Base-by-base conservation (phyloP, 1,140 invertebrate genomes). In the Drosophila sulfurigaster region DNA sequence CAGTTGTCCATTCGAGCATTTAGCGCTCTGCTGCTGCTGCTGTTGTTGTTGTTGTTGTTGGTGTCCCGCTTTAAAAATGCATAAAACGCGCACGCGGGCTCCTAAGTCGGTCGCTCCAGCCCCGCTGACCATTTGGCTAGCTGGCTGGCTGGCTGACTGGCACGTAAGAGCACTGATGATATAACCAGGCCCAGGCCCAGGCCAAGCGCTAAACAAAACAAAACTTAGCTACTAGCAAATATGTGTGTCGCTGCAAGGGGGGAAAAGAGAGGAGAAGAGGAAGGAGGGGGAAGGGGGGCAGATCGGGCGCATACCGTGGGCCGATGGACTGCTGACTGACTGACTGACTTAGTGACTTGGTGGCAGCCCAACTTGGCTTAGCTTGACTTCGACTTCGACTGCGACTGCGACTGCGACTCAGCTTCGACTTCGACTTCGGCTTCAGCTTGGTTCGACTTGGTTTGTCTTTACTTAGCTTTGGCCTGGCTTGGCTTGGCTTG, bases 161-260 rank as follows among this genome's bases (percentile, higher is more conserved):
- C 35, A 25, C 20, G 20, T 25, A 25, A 25, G 82, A 87, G 82
- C 75, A 59, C 59, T 65, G 83, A 87, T 89, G 85, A 88, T 89
- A 88, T 88, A 88, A 89, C 85, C 83, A 80, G 80, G 86, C 81
- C 74, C 78, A 65, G 69, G 70, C 77, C 67, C 81, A 82, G 52
- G 68, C 69, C 60, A 77, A 78, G 80, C 76, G 73, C 83, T 78
- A 88, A 88, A 81, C 83, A 89, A 88, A 89, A 89, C 81, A 89
- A 89, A 89, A 73, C 86, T 72, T 65, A 85, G 81, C 78, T 89
- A 85, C 86, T 89, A 89, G 69, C 83, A 88, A 87, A 87, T 87
- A 87, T 74, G 66, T 64, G 76, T 59, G 57, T 56, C 75, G 63
- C 58, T 60, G 64, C 58, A 66, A 13, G 16, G 2, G 35, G 13